These are phyloP conservation scores for Cephus nigrinus DNA, from an alignment of 2,888 invertebrate genomes.

Conservation along the genomic window DNA sequence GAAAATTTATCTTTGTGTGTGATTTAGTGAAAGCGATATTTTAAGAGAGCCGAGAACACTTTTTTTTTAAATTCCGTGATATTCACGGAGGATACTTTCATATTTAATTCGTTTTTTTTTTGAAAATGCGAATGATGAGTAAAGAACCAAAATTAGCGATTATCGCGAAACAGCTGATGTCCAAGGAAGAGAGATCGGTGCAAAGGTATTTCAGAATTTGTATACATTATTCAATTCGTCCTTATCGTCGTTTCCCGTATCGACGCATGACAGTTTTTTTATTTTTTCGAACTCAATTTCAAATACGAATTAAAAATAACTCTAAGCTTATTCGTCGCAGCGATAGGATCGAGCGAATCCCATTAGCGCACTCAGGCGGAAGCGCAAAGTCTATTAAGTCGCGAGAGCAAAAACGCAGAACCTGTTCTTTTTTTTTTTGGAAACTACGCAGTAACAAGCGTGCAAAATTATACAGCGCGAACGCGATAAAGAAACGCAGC, in stretches of 20 bases:
- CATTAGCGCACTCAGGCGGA: background rate
- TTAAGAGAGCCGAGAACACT: no score
- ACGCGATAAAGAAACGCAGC: background rate
- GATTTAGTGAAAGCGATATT: background rate
- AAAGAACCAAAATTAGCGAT: slow-evolving; percentile 18
- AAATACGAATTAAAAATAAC: background rate
- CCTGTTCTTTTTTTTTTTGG: background rate
- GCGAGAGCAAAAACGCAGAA: background rate
- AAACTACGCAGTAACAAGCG: background rate
- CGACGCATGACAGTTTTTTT: background rate
- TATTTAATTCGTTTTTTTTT: background rate
- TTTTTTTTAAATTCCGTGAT: background rate
- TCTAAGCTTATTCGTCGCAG: no score
- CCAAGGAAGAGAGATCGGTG: slow-evolving; percentile 17
- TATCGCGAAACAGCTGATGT: slow-evolving; percentile 20
- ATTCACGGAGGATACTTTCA: background rate
- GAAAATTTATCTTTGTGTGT: background rate
- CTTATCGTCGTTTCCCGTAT: background rate
- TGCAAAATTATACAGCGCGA: background rate
- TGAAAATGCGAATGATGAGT: slow-evolving; percentile 7
- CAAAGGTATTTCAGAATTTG: background rate
- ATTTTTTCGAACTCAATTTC: background rate
- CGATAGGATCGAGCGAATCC: background rate
- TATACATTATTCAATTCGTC: background rate
- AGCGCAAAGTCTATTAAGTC: no score